Conservation (phyloP, 2,113 vertebrate genomes). For the Neolamprologus fasciatus region DNA sequence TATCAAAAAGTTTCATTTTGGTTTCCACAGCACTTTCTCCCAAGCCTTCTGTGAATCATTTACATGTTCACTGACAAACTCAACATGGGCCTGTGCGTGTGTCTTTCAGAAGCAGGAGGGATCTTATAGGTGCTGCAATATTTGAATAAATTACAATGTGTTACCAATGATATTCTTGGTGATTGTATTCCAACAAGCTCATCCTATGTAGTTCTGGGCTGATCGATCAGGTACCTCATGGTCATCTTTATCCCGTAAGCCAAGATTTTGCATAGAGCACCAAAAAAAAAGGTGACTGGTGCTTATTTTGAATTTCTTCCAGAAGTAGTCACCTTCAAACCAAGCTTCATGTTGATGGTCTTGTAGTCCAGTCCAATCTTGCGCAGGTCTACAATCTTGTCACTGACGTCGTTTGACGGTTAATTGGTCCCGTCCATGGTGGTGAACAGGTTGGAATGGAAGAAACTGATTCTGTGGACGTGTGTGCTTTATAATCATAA, state of each 20-base stretch:
- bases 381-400: background rate
- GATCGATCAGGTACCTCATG: background rate
- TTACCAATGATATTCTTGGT: background rate
- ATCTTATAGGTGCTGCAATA: background rate
- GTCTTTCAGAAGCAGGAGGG: background rate
- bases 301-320: background rate
- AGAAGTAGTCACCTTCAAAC: background rate
- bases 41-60: background rate
- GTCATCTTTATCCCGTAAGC: background rate
- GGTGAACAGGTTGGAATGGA: background rate
- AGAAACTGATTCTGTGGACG: background rate
- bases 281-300: background rate
- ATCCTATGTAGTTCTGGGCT: background rate
- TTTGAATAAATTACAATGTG: background rate
- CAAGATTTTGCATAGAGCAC: background rate
- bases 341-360: background rate
- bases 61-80: background rate
- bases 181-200: background rate
- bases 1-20: background rate
- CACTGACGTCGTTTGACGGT: rapidly evolving
- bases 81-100: background rate
- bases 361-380: background rate
- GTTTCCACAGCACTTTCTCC: background rate
- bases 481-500: background rate
- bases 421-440: background rate